Evolutionary conservation across 2,113 vertebrate species (phyloP).

Genomic region (Chinchilla lanigera): DNA sequence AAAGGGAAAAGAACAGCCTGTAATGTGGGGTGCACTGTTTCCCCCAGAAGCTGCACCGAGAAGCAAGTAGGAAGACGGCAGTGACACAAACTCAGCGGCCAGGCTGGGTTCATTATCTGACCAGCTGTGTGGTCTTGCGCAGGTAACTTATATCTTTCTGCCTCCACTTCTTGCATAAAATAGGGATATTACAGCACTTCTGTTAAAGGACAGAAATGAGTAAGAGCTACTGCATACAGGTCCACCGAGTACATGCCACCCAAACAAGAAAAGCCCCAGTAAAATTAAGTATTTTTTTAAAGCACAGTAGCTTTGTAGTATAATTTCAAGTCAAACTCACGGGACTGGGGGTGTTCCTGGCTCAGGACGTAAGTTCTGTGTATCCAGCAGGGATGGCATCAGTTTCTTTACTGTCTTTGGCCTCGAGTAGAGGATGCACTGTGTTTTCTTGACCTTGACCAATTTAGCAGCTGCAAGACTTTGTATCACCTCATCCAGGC

Average conservation of each 20-base stretch:
- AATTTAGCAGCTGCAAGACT: constrained; percentile 30
- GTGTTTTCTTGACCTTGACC: constrained; percentile 5
- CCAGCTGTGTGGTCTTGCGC: not conserved
- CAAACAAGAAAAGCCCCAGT: not conserved
- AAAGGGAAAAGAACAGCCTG: not conserved
- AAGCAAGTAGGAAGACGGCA: not conserved
- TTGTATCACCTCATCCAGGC: constrained; percentile 53
- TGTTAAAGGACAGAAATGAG: not conserved
- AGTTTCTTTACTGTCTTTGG: not conserved
- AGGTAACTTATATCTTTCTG: not conserved
- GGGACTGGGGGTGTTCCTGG: not conserved
- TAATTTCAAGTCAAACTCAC: constrained; percentile 54
- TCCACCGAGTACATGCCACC: too few species aligned
- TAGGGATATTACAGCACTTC: too few species aligned
- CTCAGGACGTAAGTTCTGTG: not conserved
- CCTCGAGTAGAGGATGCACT: constrained; percentile 50
- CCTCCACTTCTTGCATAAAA: not conserved
- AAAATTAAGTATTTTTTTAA: not conserved
- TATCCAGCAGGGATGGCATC: not conserved
- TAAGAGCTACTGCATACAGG: not conserved
- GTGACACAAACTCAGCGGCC: not conserved
- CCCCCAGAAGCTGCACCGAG: not conserved
- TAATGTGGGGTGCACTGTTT: not conserved
- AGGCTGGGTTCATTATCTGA: not conserved
- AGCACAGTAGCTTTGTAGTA: not conserved